phyloP scores from a whole-genome alignment of 30 jellyfish, hydroid and myxozoan genomes.

The Turritopsis rubra region DNA sequence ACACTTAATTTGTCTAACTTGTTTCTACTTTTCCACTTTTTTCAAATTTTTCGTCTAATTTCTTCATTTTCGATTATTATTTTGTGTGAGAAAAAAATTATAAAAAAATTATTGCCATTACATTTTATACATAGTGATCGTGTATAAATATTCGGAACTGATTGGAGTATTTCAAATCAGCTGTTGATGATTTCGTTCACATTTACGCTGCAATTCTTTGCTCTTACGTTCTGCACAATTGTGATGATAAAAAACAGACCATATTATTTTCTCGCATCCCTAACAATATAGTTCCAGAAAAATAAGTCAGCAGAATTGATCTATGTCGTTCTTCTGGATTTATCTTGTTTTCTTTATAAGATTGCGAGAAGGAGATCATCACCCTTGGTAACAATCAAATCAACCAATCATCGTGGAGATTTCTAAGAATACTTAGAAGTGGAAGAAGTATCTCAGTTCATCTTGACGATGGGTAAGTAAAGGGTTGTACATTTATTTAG shows the following conservation, averaged over 20 bases:
- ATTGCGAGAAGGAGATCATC: slow-evolving; percentile 12
- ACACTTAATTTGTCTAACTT: no score
- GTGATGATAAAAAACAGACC: background rate
- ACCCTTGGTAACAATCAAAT: slow-evolving; percentile 34
- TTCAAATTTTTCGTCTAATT: no score
- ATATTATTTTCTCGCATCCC: background rate
- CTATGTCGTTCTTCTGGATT: background rate
- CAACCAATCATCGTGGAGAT: slow-evolving; percentile 25
- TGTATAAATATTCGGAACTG: no score
- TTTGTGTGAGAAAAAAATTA: no score
- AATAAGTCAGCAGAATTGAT: background rate
- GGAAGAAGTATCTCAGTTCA: slow-evolving; percentile 11
- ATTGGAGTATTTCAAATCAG: no score
- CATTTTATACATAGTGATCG: no score
- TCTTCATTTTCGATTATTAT: no score
- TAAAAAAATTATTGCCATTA: no score
- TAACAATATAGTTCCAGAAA: no score
- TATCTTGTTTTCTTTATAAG: slow-evolving; percentile 4
- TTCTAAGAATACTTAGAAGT: slow-evolving; percentile 16
- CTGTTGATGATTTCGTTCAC: no score
- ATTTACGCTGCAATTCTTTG: background rate
- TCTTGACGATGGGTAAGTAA: slow-evolving; percentile 31
- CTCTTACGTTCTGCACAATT: background rate
- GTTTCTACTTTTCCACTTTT: no score
- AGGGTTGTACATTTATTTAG: no score